Evolutionary conservation across 2,797 vertebrate genomes (phyloP).

Genomic region (Chelon auratus): DNA sequence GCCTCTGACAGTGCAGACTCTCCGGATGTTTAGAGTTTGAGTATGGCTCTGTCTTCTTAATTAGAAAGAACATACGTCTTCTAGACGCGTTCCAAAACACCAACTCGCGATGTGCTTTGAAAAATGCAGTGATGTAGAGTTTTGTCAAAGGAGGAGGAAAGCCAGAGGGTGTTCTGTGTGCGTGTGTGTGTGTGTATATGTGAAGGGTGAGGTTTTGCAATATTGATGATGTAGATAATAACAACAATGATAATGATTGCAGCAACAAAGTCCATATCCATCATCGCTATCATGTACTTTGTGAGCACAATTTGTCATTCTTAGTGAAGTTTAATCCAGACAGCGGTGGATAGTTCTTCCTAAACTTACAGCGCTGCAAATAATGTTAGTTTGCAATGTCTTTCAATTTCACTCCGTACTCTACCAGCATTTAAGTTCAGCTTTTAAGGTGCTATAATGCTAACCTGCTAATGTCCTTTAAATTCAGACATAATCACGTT

Average conservation of each 20-base stretch:
- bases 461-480: too few species aligned
- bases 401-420: not conserved
- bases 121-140: conserved; percentile 60
- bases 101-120: conserved; percentile 24
- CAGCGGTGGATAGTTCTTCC: conserved; percentile 4
- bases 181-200: not conserved
- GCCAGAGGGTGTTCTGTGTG: conserved; percentile 36
- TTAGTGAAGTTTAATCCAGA: conserved; percentile 41
- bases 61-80: conserved; percentile 68
- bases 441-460: too few species aligned
- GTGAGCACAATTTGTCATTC: conserved; percentile 57
- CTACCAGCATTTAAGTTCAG: not conserved
- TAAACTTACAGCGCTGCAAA: conserved; percentile 5
- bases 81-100: conserved; percentile 50
- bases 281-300: conserved; percentile 57
- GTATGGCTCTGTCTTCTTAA: conserved; percentile 55
- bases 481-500: too few species aligned
- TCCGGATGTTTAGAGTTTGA: conserved; percentile 50
- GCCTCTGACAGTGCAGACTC: conserved; percentile 31
- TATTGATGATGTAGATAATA: conserved; percentile 71
- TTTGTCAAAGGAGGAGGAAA: conserved; percentile 50
- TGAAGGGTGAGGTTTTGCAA: conserved; percentile 2
- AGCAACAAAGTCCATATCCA: conserved; percentile 56
- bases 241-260: conserved; percentile 70
- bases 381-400: conserved; percentile 13